Conservation (phyloP, 2,797 vertebrate species). For the Thunnus albacares region DNA sequence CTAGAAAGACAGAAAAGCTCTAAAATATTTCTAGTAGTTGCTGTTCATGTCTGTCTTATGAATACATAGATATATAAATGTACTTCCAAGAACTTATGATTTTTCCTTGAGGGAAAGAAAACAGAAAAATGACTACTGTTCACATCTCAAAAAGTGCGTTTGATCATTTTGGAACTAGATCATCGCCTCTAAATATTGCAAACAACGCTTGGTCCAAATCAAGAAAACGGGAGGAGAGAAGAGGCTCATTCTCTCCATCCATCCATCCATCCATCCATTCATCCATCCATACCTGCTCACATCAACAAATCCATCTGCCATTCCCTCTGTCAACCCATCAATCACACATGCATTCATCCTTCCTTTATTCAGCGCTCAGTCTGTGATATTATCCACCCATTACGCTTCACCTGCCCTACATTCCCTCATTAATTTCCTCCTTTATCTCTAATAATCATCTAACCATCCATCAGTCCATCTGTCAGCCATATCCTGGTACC, state of each 20-base stretch:
- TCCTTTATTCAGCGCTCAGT: constrained; percentile 49
- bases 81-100: constrained; percentile 11
- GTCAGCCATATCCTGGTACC: constrained; percentile 78
- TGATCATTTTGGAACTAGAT: constrained; percentile 32
- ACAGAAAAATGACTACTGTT: constrained; percentile 9
- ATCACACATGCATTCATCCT: constrained; percentile 53
- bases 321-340: constrained; percentile 59
- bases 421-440: constrained; percentile 60
- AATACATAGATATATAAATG: constrained; percentile 1
- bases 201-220: constrained; percentile 33
- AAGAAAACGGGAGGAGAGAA: constrained; percentile 17
- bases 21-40: not conserved
- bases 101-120: not conserved
- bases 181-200: constrained; percentile 27
- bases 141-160: constrained; percentile 7
- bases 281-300: constrained; percentile 46
- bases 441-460: constrained; percentile 50
- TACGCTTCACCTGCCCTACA: constrained; percentile 49
- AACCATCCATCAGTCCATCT: constrained; percentile 62
- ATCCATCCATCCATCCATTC: constrained; percentile 15
- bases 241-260: constrained; percentile 24
- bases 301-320: constrained; percentile 57
- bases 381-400: constrained; percentile 53
- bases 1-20: constrained; percentile 7
- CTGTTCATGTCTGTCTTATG: not conserved